phyloP scores from a whole-genome alignment of 2,113 vertebrate genomes.

The Acinonyx jubatus region DNA sequence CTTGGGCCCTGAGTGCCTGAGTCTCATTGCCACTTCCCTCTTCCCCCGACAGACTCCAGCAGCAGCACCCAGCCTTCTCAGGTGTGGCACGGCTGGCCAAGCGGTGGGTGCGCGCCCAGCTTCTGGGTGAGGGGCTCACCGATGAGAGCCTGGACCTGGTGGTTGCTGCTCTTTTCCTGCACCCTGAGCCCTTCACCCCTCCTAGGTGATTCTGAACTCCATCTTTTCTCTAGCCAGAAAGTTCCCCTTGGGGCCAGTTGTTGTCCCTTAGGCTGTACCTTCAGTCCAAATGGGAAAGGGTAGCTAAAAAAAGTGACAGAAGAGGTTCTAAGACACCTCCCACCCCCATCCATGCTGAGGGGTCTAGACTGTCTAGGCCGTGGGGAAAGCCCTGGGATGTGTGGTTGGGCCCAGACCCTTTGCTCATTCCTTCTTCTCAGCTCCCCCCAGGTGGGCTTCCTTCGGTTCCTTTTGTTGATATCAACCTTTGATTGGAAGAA shows the following conservation, averaged over 20 bases:
- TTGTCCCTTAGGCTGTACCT: background rate
- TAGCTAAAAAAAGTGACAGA: background rate
- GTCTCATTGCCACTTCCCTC: background rate
- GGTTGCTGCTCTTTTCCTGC: conserved; percentile 93
- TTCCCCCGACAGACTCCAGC: conserved; percentile 89
- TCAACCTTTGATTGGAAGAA: conserved; percentile 98
- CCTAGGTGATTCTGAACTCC: conserved; percentile 87
- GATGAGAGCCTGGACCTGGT: conserved; percentile 95
- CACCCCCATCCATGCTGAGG: background rate
- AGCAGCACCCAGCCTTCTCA: conserved; percentile 93
- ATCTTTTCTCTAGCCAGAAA: background rate
- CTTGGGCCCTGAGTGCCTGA: background rate
- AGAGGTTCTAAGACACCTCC: background rate
- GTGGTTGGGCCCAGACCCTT: background rate
- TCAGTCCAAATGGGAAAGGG: background rate
- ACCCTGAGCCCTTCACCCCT: conserved; percentile 91
- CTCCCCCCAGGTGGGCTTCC: conserved; percentile 95
- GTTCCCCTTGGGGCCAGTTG: background rate
- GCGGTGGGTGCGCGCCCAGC: conserved; percentile 94
- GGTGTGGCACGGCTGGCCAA: conserved; percentile 93
- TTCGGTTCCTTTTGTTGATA: conserved; percentile 94
- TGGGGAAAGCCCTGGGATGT: too few species aligned
- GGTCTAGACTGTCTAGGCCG: background rate
- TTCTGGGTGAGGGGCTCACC: conserved; percentile 88
- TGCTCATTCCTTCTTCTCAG: conserved; percentile 79